Percentiles rank a stretch among this genome's conserved stretches.
These are phyloP conservation scores for Geodia barretti DNA, from an alignment of 37 sponge, comb jelly and placozoan species.

Conservation along the genomic window DNA sequence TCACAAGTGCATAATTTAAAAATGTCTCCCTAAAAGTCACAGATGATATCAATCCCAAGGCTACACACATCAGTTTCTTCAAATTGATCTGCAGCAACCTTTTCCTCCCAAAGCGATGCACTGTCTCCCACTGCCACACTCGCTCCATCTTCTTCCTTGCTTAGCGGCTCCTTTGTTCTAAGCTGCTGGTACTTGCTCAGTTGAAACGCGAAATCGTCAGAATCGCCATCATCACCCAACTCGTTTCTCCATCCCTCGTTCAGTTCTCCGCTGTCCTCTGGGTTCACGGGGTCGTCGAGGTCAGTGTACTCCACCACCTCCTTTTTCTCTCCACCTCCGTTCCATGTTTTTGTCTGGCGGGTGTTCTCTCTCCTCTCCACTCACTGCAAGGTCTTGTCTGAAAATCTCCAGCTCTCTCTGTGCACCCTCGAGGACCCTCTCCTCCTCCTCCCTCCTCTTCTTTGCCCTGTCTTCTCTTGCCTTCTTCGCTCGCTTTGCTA, in stretches of 20 bases:
- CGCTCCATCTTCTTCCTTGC: not conserved
- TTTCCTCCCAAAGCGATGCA: not conserved
- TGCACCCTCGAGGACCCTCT: not conserved
- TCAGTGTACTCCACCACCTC: not conserved
- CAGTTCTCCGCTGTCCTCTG: not conserved
- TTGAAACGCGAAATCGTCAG: not conserved
- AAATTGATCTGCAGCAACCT: conserved; percentile 15
- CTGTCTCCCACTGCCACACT: not conserved
- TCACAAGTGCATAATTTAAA: no score
- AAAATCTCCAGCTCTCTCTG: not conserved
- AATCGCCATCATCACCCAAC: not conserved
- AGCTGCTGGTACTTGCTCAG: not conserved
- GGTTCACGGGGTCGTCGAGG: not conserved
- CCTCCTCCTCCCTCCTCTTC: not conserved
- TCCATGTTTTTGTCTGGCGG: conserved; percentile 1
- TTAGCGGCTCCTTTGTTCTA: not conserved
- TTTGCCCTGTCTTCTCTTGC: conserved; percentile 2
- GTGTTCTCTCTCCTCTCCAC: not conserved
- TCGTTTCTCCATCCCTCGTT: not conserved
- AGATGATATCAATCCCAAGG: no score
- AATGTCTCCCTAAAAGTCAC: no score
- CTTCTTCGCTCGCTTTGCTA: not conserved
- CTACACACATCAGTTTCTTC: not conserved
- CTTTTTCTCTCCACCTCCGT: not conserved
- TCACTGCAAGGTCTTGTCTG: not conserved